Evolutionary conservation across 2,797 vertebrate genomes (phyloP).

Genomic region (Heterohyrax brucei): DNA sequence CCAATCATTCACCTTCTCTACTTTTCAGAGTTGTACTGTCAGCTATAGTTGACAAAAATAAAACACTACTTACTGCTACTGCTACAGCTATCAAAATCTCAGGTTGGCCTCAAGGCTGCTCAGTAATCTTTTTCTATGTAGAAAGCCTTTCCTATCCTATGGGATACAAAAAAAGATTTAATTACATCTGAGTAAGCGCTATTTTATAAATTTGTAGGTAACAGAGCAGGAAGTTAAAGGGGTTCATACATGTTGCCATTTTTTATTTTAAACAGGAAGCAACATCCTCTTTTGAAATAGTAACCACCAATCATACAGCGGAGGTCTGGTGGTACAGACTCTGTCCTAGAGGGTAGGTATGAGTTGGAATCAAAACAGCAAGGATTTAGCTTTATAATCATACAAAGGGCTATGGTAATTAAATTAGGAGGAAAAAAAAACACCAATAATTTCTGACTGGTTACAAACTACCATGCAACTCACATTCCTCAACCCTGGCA

Average conservation of each 20-base stretch:
- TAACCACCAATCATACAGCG: neutral
- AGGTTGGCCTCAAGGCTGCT: neutral
- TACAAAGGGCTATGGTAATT: neutral
- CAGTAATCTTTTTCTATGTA: neutral
- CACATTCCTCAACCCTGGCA: neutral
- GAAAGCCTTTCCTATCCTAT: neutral
- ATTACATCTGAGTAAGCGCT: neutral
- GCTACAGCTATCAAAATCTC: constrained; percentile 1
- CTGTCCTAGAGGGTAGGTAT: no score
- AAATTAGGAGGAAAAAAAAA: neutral
- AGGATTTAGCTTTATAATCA: neutral
- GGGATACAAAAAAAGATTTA: constrained; percentile 2
- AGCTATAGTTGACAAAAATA: neutral
- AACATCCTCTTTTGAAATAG: constrained; percentile 57
- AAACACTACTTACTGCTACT: neutral
- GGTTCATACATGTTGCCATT: neutral
- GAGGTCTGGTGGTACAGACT: neutral
- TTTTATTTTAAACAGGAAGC: constrained; percentile 51
- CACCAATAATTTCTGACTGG: neutral
- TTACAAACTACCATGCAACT: neutral
- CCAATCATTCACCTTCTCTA: neutral
- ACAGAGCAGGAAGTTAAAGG: neutral
- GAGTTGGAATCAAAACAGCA: no score
- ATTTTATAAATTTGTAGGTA: neutral
- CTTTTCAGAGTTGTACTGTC: neutral